Conservation (phyloP, 2,888 invertebrate species). For the Cephus rjabovi region DNA sequence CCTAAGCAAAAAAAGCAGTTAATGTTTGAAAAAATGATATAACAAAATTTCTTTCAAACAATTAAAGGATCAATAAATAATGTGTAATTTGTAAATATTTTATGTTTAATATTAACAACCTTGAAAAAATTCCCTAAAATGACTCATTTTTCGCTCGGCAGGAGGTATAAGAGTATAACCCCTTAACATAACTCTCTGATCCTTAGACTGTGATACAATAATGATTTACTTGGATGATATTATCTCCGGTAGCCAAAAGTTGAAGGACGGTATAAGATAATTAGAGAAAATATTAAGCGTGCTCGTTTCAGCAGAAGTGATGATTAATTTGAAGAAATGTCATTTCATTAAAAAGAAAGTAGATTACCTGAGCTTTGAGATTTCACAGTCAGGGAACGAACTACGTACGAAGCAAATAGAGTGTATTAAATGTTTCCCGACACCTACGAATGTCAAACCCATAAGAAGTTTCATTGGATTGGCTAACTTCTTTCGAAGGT, state of each 20-base stretch:
- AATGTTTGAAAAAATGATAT: too few relatives aligned
- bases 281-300: constrained; percentile 29
- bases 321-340: constrained; percentile 45
- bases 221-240: constrained; percentile 38
- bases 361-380: constrained; percentile 17
- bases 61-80: too few relatives aligned
- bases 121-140: too few relatives aligned
- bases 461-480: constrained; percentile 46
- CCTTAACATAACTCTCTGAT: constrained; percentile 38
- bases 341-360: constrained; percentile 26
- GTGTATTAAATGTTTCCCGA: constrained; percentile 5
- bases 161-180: too few relatives aligned
- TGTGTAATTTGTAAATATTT: too few relatives aligned
- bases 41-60: too few relatives aligned
- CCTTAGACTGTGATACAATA: constrained; percentile 21
- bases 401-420: neutral
- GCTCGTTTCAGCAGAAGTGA: constrained; percentile 29
- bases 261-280: constrained; percentile 27
- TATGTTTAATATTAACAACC: too few relatives aligned
- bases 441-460: constrained; percentile 36
- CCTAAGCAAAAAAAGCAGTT: too few relatives aligned
- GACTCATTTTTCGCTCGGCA: too few relatives aligned
- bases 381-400: neutral
- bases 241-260: constrained; percentile 25
- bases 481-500: constrained; percentile 46